Conservation (phyloP, 2,888 invertebrate genomes). For the Trichogramma dendrolimi region DNA sequence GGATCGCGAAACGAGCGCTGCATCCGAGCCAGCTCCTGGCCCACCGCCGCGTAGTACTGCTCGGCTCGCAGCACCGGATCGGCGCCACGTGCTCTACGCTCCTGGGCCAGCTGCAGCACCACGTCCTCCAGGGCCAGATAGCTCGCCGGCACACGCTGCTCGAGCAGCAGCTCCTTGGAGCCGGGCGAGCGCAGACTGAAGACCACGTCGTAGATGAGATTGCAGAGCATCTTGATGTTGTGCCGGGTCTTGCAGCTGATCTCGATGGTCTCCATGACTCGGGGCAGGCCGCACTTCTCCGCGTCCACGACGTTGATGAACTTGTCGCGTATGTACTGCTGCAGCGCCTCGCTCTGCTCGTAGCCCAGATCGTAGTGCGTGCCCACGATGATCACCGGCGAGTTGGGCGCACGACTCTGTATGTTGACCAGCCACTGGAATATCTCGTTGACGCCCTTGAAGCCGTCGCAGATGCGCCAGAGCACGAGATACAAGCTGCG, state of each 20-base stretch:
- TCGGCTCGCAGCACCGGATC: slow-evolving; percentile 84
- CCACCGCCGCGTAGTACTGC: slow-evolving; percentile 59
- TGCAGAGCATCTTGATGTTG: slow-evolving; percentile 84
- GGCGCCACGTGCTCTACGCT: slow-evolving; percentile 63
- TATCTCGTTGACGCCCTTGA: slow-evolving; percentile 82
- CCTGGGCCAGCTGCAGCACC: slow-evolving; percentile 74
- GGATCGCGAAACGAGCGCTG: slow-evolving; percentile 75
- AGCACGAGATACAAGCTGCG: slow-evolving; percentile 91
- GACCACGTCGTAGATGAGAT: slow-evolving; percentile 89
- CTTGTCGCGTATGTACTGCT: slow-evolving; percentile 78
- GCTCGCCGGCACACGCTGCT: slow-evolving; percentile 93
- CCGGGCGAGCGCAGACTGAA: slow-evolving; percentile 87
- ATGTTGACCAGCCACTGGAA: slow-evolving; percentile 95
- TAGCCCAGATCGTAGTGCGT: slow-evolving; percentile 89
- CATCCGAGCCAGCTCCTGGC: slow-evolving; percentile 61
- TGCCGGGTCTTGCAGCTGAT: slow-evolving; percentile 84
- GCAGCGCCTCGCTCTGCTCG: slow-evolving; percentile 74
- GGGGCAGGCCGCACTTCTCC: slow-evolving; percentile 90
- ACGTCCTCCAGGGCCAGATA: slow-evolving; percentile 94
- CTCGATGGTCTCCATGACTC: slow-evolving; percentile 89
- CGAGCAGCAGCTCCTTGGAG: slow-evolving; percentile 83
- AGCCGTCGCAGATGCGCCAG: slow-evolving; percentile 90
- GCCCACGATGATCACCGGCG: slow-evolving; percentile 93
- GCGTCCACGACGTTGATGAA: slow-evolving; percentile 93
- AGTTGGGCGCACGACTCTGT: slow-evolving; percentile 90